Base-by-base conservation (phyloP, 2,888 invertebrate genomes). In the Platypus cylindrus region DNA sequence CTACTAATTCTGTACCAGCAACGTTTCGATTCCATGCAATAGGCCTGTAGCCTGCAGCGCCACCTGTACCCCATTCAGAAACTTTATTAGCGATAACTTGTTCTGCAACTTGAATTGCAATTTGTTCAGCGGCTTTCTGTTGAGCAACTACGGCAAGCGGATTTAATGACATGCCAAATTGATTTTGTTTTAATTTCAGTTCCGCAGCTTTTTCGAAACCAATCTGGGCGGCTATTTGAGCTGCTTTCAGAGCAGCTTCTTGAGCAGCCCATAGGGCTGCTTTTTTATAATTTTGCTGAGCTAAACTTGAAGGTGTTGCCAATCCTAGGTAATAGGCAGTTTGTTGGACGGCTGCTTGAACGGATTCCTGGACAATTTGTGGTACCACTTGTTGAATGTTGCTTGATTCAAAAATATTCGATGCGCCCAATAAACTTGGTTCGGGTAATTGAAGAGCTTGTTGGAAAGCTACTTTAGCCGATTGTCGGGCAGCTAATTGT, bases 181-280 rank as follows among this genome's bases (percentile, higher is more conserved):
- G 12, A 9, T 27, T 9, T 17, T 25, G 12, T 32, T 29, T 25
- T 12, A 31, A 30, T 13, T 16, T 18, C 30, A 35, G 12, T 5
- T 32, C 26, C n/a, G 17, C 30, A 12, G 37, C 3, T 27, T 32
- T 28, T 17, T 35, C 34, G 12, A 17, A 8, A 26, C 27, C 17
- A 3, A 15, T 23, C 23, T 36, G 36, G 3, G 13, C 11, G 11
- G 33, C 18, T 20, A 20, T 17, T 17, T 20, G 33, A 11, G 15
- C 20, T 3, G 27, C 17, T 25, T 32, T 5, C 9, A 17, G 25
- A 17, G 15, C 17, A 7, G 25, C 25, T 12, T 24, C 17, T 8
- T 16, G 13, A 11, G 13, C 9, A 15, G 32, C 25, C 14, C 26
- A 12, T 32, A 17, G 32, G 9, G 13, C 25, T 5, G 23, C 24